Evolutionary conservation across 2,113 vertebrate genomes (phyloP).

Genomic region (Felis chaus): DNA sequence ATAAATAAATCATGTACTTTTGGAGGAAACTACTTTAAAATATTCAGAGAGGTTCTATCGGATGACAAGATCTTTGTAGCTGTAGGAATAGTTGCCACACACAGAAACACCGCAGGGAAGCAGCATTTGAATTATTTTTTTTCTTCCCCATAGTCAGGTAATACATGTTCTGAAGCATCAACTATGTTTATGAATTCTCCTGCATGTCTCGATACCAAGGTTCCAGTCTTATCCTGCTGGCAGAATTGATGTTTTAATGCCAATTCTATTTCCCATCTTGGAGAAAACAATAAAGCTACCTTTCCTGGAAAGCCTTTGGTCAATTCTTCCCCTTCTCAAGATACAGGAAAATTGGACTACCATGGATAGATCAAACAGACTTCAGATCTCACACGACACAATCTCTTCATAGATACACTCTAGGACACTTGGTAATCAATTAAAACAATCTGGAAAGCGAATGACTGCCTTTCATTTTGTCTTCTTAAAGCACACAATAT

Average conservation of each 20-base stretch:
- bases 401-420: not conserved
- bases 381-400: not conserved
- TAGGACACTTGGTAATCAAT: not conserved
- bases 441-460: not conserved
- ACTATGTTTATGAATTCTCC: not conserved
- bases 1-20: conserved; percentile 24
- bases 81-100: not conserved
- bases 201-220: not conserved
- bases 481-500: conserved; percentile 33
- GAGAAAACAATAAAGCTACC: not conserved
- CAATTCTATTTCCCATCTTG: not conserved
- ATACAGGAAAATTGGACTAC: not conserved
- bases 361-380: not conserved
- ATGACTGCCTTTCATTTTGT: conserved; percentile 36
- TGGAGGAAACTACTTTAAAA: not conserved
- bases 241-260: not conserved
- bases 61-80: not conserved
- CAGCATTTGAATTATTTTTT: not conserved
- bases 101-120: not conserved
- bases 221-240: not conserved
- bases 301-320: not conserved
- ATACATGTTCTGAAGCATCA: not conserved
- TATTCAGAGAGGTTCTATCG: conserved; percentile 2
- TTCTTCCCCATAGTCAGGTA: not conserved
- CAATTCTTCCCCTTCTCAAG: not conserved